Evolutionary conservation across 2,113 vertebrate genomes (phyloP).

Genomic region (Meles meles): DNA sequence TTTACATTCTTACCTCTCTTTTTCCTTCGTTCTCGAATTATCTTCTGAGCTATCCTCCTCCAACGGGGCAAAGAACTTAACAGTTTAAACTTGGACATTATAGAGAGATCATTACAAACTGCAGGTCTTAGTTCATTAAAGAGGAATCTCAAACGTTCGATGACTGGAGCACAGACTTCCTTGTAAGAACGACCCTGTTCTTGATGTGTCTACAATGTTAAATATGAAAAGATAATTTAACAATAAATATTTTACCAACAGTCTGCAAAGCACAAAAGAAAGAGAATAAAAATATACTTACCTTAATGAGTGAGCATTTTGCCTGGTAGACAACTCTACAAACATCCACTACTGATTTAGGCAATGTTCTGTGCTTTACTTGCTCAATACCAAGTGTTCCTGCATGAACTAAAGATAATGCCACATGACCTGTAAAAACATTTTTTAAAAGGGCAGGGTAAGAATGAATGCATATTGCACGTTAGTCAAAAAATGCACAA

Average conservation of each 20-base stretch:
- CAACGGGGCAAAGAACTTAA: conserved; percentile 95
- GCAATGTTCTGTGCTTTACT: conserved; percentile 92
- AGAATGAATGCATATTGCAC: not conserved
- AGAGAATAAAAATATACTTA: conserved; percentile 66
- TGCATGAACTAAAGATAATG: conserved; percentile 93
- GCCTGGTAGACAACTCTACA: conserved; percentile 98
- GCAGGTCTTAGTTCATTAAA: conserved; percentile 97
- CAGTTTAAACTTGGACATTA: conserved; percentile 95
- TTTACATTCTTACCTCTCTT: conserved; percentile 86
- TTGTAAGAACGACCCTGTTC: conserved; percentile 99
- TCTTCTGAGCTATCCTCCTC: conserved; percentile 93
- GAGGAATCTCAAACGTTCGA: conserved; percentile 95
- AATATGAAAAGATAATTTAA: not conserved
- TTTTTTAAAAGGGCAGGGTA: not conserved
- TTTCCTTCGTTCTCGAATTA: conserved; percentile 94
- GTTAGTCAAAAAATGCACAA: not conserved
- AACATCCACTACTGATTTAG: conserved; percentile 96
- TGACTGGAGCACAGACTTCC: conserved; percentile 97
- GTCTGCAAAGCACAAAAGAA: not conserved
- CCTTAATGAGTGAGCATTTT: conserved; percentile 98
- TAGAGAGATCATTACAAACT: conserved; percentile 95
- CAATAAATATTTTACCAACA: not conserved
- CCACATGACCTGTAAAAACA: conserved; percentile 89
- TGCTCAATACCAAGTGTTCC: conserved; percentile 94
- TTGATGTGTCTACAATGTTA: conserved; percentile 91